A percentile compares a stretch with the other conserved stretches of the same genome.
Evolutionary conservation across 2,797 vertebrate genomes (phyloP).

Genomic region (Ispidina picta): DNA sequence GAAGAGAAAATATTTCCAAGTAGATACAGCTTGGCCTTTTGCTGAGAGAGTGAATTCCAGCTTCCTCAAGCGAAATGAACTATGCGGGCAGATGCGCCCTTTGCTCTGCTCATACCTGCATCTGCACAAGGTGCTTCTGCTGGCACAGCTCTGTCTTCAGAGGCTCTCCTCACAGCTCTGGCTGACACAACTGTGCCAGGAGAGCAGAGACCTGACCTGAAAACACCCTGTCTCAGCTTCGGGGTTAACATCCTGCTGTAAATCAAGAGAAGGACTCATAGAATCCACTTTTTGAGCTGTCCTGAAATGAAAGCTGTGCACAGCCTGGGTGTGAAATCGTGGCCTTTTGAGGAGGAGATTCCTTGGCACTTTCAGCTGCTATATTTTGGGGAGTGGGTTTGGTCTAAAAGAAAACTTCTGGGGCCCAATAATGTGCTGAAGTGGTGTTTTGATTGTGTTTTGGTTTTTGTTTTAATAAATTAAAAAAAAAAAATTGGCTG

Average conservation of each 20-base stretch:
- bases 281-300: not conserved
- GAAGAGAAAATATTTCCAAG: not conserved
- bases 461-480: too few species aligned
- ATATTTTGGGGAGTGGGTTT: not conserved
- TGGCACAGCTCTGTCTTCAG: not conserved
- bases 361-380: not conserved
- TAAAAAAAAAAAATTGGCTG: not conserved
- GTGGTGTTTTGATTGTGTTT: too few species aligned
- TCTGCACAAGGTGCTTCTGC: not conserved
- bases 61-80: not conserved
- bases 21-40: not conserved
- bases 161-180: not conserved
- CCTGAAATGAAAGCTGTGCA: not conserved
- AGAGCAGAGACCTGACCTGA: not conserved
- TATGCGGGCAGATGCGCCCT: accelerated
- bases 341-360: not conserved
- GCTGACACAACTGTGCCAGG: not conserved
- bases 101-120: not conserved
- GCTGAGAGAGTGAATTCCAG: not conserved
- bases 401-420: not conserved
- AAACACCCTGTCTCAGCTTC: not conserved
- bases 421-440: not conserved
- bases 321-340: not conserved
- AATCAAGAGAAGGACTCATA: not conserved
- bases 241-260: accelerated